A percentile compares a stretch with the other conserved stretches of the same genome.
These are phyloP conservation scores for Cerceris ruficornis DNA, from an alignment of 2,888 invertebrate species.

Conservation along the genomic window DNA sequence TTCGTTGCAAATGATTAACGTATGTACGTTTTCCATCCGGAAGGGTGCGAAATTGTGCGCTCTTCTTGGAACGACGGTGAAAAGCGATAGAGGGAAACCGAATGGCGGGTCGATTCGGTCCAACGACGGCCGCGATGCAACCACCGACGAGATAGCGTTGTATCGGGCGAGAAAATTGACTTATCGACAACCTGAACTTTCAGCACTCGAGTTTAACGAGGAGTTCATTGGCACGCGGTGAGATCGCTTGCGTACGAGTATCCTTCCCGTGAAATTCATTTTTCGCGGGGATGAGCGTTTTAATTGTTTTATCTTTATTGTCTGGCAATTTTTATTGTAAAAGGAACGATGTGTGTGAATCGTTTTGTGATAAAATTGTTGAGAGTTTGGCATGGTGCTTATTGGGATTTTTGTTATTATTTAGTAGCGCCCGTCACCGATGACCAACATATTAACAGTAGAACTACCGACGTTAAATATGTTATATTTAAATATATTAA, in stretches of 20 bases:
- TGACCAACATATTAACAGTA: too few relatives aligned
- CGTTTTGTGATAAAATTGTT: too few relatives aligned
- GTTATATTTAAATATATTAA: too few relatives aligned
- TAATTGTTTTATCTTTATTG: too few relatives aligned
- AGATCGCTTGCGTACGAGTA: slow-evolving; percentile 11
- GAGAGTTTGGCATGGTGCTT: too few relatives aligned
- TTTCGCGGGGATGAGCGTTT: too few relatives aligned
- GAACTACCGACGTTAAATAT: too few relatives aligned
- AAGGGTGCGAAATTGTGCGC: slow-evolving; percentile 32
- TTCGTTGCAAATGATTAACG: neutral
- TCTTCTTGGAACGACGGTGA: slow-evolving; percentile 7
- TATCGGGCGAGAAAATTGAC: slow-evolving; percentile 63
- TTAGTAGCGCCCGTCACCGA: too few relatives aligned
- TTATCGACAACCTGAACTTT: slow-evolving; percentile 53
- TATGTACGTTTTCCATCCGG: neutral
- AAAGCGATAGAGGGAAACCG: slow-evolving; percentile 36
- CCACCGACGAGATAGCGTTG: slow-evolving; percentile 43
- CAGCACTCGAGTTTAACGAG: slow-evolving; percentile 11
- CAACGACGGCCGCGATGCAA: slow-evolving; percentile 37
- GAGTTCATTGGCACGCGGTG: slow-evolving; percentile 15
- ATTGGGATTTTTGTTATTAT: too few relatives aligned
- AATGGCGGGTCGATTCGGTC: slow-evolving; percentile 48
- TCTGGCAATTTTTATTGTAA: too few relatives aligned
- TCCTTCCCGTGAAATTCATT: neutral
- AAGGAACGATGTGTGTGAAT: too few relatives aligned